Evolutionary conservation across 2,888 invertebrate genomes (phyloP), one percentile per base, ranked within the genome.

Genomic region (Atherix ibis): DNA sequence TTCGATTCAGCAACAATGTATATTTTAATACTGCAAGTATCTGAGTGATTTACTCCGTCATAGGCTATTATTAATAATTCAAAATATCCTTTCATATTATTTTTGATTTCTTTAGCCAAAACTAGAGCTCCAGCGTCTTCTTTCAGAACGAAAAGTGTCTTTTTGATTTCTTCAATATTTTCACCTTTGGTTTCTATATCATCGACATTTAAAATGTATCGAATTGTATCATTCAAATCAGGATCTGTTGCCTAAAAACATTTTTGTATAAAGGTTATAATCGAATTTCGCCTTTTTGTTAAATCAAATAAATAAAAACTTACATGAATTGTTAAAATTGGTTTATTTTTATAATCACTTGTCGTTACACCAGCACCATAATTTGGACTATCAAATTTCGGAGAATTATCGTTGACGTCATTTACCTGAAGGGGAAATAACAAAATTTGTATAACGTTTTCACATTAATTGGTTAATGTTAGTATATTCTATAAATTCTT

Each of bases 41-140:
- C 69, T 0, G 37, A 48, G 24, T 64, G 66, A 5, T 46, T 54
- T 14, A 44, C 68, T 65, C 61, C 44, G 46, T 76, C 76, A 4
- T 52, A 52, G 5, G 71, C 75, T 2, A 53, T 42, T 8, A 72
- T 62, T 24, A 63, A 43, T 43, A 76, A 73, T 43, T 62, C 62
- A 46, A 75, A 72, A 60, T 66, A 70, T 37, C 76, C 76, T 17
- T 62, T 62, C 72, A 73, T 73, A 34, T 59, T 56, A 5, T 54
- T 51, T 2, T 63, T 60, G 3, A 70, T 67, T 41, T 62, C 57
- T 32, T 72, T 68, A 45, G 63, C 64, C 15, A 71, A 54, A 1
- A 46, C 51, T 13, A 75, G 49, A 13, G 59, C 53, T 5, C 73
- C 74, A 0, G 59, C 59, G 5, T 43, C 38, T 0, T 44, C 25